Conservation (phyloP, 2,888 invertebrate species). For the Baronia brevicornis region DNA sequence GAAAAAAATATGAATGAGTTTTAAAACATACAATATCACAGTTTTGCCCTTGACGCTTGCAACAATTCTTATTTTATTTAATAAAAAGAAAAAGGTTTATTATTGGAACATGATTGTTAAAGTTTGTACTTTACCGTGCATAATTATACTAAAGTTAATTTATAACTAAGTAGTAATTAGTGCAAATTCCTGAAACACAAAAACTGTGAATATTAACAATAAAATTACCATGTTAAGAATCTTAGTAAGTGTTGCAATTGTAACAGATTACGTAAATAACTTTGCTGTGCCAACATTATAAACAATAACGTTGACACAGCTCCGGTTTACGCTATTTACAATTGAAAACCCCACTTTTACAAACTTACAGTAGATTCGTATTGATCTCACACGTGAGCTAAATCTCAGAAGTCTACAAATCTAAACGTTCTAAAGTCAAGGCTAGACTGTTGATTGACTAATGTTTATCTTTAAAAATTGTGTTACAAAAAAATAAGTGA, state of each 20-base stretch:
- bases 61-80: conserved; percentile 24
- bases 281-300: too few species aligned
- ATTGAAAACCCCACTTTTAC: conserved; percentile 36
- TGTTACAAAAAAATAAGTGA: too few species aligned
- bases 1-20: conserved; percentile 17
- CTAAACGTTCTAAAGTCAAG: too few species aligned
- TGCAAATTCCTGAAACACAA: conserved; percentile 25
- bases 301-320: too few species aligned
- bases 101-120: conserved; percentile 51
- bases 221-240: too few species aligned
- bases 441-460: too few species aligned
- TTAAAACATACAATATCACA: conserved; percentile 58
- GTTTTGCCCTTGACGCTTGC: conserved; percentile 33
- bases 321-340: too few species aligned
- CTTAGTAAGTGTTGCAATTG: too few species aligned
- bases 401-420: conserved; percentile 56
- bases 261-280: too few species aligned
- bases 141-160: conserved; percentile 36
- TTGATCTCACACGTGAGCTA: conserved; percentile 36
- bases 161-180: conserved; percentile 28
- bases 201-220: conserved; percentile 18
- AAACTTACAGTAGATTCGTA: conserved; percentile 29
- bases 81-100: conserved; percentile 34
- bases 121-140: conserved; percentile 67
- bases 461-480: too few species aligned